These are phyloP conservation scores for Pseudomyrmex pallidus DNA, from an alignment of 1,140 invertebrate species.

Conservation along the genomic window DNA sequence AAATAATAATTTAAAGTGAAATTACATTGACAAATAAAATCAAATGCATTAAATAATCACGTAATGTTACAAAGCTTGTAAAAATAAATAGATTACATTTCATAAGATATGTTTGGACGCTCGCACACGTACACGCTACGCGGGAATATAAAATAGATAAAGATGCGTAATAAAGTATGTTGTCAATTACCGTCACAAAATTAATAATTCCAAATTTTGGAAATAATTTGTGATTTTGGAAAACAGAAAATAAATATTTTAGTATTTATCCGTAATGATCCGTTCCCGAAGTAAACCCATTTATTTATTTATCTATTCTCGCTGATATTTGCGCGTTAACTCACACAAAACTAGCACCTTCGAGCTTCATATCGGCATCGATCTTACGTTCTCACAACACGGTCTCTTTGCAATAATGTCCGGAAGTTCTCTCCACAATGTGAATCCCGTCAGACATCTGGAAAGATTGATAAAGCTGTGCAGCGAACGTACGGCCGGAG, in stretches of 20 bases:
- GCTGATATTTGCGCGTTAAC: not conserved
- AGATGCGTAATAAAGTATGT: slow-evolving; percentile 15
- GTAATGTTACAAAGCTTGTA: slow-evolving; percentile 13
- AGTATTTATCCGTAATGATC: not conserved
- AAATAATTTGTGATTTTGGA: not conserved
- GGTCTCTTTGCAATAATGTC: slow-evolving; percentile 50
- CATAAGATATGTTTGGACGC: slow-evolving; percentile 14
- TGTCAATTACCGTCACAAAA: slow-evolving; percentile 15
- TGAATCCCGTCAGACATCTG: slow-evolving; percentile 46
- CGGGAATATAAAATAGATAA: slow-evolving; percentile 15
- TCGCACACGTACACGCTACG: not conserved
- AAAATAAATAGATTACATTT: slow-evolving; percentile 10
- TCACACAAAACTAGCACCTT: not conserved
- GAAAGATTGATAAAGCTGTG: slow-evolving; percentile 67
- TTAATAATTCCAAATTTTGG: slow-evolving; percentile 20
- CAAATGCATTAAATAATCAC: not conserved
- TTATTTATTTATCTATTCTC: slow-evolving; percentile 7
- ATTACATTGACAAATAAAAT: slow-evolving; percentile 27
- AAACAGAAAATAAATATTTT: not conserved
- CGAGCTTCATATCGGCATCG: not conserved
- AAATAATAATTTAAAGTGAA: slow-evolving; percentile 25
- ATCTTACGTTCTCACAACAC: slow-evolving; percentile 31
- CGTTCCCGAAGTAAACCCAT: not conserved
- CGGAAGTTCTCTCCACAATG: slow-evolving; percentile 48
- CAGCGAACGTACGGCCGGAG: slow-evolving; percentile 17